Conservation (phyloP, 2,113 vertebrate genomes). For the Chamaea fasciata region DNA sequence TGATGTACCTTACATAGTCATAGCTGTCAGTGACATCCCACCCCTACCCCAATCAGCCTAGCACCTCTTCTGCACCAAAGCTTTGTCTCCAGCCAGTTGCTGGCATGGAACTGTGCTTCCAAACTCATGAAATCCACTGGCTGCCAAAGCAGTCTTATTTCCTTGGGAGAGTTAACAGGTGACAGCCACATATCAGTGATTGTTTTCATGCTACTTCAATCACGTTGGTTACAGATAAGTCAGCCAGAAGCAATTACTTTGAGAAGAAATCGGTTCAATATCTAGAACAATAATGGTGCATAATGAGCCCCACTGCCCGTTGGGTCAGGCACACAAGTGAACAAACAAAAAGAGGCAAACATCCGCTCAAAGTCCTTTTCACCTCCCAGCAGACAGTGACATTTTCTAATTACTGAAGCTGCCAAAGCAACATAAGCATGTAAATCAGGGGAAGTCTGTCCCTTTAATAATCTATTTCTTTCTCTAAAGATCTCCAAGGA, state of each 20-base stretch:
- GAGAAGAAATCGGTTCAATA: background rate
- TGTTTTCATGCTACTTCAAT: slow-evolving; percentile 15
- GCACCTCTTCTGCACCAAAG: background rate
- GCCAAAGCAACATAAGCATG: background rate
- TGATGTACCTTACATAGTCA: background rate
- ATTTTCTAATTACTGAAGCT: background rate
- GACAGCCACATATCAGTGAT: background rate
- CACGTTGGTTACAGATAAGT: slow-evolving; percentile 12
- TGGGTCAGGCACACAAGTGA: background rate
- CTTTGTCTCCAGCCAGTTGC: background rate
- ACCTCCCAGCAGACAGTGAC: background rate
- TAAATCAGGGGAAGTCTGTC: background rate
- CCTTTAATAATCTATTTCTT: background rate
- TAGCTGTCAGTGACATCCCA: background rate
- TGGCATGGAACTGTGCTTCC: background rate
- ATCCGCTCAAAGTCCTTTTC: background rate
- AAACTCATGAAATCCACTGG: accelerated
- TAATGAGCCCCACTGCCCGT: background rate
- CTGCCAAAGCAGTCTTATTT: background rate
- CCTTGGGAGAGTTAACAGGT: background rate
- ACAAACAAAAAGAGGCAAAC: background rate
- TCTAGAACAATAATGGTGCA: background rate
- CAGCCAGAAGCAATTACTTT: slow-evolving; percentile 31
- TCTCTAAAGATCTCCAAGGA: background rate
- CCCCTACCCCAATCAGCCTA: background rate